A percentile compares a stretch with the other conserved stretches of the same genome.
Evolutionary conservation across 2,113 vertebrate species (phyloP).

Genomic region (Cromileptes altivelis): DNA sequence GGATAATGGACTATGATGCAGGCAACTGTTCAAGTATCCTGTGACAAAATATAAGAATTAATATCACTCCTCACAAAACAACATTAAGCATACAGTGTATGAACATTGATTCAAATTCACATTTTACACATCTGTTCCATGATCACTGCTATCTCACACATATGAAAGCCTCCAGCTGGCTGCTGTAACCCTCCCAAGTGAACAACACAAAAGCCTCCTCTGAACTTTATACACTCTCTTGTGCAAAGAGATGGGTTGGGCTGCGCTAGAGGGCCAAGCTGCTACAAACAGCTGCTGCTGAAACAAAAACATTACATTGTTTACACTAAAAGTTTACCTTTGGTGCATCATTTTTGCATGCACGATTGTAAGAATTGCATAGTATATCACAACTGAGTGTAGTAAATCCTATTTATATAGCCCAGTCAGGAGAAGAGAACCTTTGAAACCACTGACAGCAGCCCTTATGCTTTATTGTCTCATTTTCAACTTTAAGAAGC

Average conservation of each 20-base stretch:
- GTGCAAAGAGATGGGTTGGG: not conserved
- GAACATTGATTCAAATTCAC: not conserved
- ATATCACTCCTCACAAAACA: not conserved
- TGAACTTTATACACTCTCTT: not conserved
- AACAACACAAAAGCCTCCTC: not conserved
- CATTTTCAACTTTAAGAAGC: no score
- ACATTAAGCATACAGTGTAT: not conserved
- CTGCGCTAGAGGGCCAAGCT: not conserved
- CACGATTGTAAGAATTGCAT: no score
- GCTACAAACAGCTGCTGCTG: not conserved
- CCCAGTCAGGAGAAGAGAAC: no score
- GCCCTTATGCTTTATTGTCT: no score
- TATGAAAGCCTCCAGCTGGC: not conserved
- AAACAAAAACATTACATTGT: not conserved
- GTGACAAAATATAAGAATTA: not conserved
- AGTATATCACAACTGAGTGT: no score
- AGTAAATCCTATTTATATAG: no score
- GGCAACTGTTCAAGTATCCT: not conserved
- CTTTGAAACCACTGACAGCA: no score
- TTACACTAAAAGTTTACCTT: not conserved
- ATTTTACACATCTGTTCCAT: not conserved
- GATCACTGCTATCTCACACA: not conserved
- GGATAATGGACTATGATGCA: not conserved
- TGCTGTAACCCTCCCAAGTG: not conserved
- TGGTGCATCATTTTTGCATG: no score